Evolutionary conservation across 1,140 invertebrate species (phyloP).

Genomic region (Antheraea pernyi): DNA sequence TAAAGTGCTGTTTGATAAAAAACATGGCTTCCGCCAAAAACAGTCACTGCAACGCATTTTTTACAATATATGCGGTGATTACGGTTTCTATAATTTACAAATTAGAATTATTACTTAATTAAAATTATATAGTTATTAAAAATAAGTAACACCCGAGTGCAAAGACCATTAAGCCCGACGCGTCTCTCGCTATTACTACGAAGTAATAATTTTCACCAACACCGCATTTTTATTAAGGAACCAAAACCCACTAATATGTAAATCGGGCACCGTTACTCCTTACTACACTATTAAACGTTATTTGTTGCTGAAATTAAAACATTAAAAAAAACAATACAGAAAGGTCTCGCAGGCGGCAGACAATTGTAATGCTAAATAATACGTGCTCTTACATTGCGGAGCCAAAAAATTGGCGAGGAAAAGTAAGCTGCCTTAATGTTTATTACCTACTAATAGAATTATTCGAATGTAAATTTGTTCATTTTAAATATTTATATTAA

Average conservation of each 20-base stretch:
- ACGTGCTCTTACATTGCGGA: slow-evolving; percentile 28
- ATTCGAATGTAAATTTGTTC: neutral
- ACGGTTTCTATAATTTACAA: neutral
- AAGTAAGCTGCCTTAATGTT: neutral
- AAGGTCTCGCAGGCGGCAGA: slow-evolving; percentile 36
- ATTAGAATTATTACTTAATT: neutral
- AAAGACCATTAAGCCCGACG: slow-evolving; percentile 21
- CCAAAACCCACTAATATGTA: slow-evolving; percentile 54
- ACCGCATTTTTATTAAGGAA: slow-evolving; percentile 48
- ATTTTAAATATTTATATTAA: too few relatives aligned
- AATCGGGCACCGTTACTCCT: slow-evolving; percentile 49
- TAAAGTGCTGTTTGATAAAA: too few relatives aligned
- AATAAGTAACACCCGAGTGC: neutral
- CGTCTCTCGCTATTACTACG: neutral
- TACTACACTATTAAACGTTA: slow-evolving; percentile 55
- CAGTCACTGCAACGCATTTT: neutral
- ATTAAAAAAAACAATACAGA: slow-evolving; percentile 41
- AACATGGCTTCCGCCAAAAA: too few relatives aligned
- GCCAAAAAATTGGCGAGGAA: slow-evolving; percentile 22
- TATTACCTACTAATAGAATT: neutral
- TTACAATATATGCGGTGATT: neutral
- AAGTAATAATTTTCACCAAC: slow-evolving; percentile 34
- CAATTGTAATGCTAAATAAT: slow-evolving; percentile 65
- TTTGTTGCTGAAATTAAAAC: slow-evolving; percentile 70
- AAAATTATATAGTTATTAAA: neutral